phyloP scores from a whole-genome alignment of 2,888 invertebrate genomes.

The Epirrhoe tristata region DNA sequence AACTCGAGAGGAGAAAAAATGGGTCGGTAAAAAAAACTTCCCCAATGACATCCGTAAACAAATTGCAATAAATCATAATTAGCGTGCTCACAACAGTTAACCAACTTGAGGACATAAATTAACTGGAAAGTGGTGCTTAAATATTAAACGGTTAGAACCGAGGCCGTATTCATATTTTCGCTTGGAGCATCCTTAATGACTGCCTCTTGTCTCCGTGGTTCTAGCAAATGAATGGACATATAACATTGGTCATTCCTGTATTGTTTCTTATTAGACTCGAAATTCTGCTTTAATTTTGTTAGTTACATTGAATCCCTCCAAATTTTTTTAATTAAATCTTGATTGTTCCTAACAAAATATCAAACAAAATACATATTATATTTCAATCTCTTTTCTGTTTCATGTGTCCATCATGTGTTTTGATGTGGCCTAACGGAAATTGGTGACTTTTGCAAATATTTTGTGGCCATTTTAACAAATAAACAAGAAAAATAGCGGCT shows the following conservation, averaged over 20 bases:
- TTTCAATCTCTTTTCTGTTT: background rate
- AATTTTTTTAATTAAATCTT: too few relatives aligned
- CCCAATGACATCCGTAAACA: constrained; percentile 18
- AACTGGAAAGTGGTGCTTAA: constrained; percentile 56
- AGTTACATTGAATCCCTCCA: too few relatives aligned
- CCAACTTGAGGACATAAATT: constrained; percentile 63
- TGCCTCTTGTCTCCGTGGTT: constrained; percentile 19
- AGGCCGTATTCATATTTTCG: constrained; percentile 48
- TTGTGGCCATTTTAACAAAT: background rate
- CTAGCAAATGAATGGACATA: constrained; percentile 10
- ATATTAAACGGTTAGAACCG: constrained; percentile 55
- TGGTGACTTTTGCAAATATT: background rate
- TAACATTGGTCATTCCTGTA: constrained; percentile 11
- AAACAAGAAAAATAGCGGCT: too few relatives aligned
- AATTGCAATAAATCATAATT: constrained; percentile 57
- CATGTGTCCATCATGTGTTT: background rate
- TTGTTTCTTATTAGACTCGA: background rate
- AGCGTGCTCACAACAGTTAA: constrained; percentile 46
- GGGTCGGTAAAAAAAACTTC: background rate
- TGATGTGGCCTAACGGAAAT: background rate
- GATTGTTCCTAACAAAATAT: too few relatives aligned
- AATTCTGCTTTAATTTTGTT: background rate
- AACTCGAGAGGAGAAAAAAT: background rate
- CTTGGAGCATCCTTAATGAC: constrained; percentile 38
- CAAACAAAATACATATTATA: background rate